Evolutionary conservation across 1,140 invertebrate genomes (phyloP).

Genomic region (Sitobion miscanthi): DNA sequence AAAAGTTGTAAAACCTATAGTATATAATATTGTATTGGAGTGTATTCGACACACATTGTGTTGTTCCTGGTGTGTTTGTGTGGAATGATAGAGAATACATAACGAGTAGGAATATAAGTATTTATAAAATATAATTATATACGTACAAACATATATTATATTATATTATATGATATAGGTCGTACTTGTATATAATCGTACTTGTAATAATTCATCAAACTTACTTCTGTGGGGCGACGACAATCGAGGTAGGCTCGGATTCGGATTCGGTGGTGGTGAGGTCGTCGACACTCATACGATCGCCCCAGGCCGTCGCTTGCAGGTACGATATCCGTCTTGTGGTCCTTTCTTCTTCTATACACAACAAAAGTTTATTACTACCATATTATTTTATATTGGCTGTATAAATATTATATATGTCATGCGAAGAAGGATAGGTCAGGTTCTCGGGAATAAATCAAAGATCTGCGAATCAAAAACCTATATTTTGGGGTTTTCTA

Average conservation of each 20-base stretch:
- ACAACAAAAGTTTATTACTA: background rate
- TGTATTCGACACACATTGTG: background rate
- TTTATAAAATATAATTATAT: background rate
- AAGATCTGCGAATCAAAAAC: background rate
- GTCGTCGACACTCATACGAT: slow-evolving; percentile 64
- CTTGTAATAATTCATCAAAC: background rate
- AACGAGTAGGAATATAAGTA: background rate
- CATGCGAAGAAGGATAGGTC: background rate
- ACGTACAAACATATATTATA: too few species aligned
- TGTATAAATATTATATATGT: background rate
- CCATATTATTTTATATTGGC: background rate
- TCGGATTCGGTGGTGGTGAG: slow-evolving; percentile 73
- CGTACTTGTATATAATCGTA: too few species aligned
- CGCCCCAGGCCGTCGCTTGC: slow-evolving; percentile 78
- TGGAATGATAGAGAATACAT: background rate
- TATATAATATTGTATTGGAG: background rate
- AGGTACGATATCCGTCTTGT: slow-evolving; percentile 88
- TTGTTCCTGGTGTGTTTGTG: background rate
- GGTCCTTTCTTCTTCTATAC: slow-evolving; percentile 79
- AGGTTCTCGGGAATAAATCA: background rate
- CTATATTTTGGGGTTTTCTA: background rate
- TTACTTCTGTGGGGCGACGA: slow-evolving; percentile 32
- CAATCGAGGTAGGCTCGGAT: slow-evolving; percentile 61
- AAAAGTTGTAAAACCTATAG: background rate
- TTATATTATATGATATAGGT: background rate